A percentile compares a stretch with the other conserved stretches of the same genome.
Conservation (phyloP, 2,888 invertebrate genomes). For the Callosobruchus maculatus region DNA sequence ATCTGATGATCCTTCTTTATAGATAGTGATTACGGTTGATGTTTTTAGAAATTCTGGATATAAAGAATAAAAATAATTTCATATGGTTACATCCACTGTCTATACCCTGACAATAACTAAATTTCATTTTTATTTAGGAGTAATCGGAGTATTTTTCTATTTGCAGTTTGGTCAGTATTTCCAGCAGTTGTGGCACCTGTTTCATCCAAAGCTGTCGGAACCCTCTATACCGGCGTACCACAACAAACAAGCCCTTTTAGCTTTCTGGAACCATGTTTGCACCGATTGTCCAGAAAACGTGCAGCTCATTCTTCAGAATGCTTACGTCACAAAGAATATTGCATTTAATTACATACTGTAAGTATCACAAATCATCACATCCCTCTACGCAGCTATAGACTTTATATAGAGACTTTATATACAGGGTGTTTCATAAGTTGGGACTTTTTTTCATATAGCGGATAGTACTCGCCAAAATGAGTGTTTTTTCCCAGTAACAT, state of each 20-base stretch:
- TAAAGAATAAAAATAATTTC: too few relatives aligned
- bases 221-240: constrained; percentile 93
- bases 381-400: constrained; percentile 2
- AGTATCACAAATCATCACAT: constrained; percentile 45
- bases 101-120: too few relatives aligned
- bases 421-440: too few relatives aligned
- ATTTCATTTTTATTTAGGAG: too few relatives aligned
- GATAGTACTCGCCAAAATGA: too few relatives aligned
- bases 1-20: too few relatives aligned
- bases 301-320: constrained; percentile 80
- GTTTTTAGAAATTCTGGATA: too few relatives aligned
- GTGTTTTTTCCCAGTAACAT: too few relatives aligned
- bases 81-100: too few relatives aligned
- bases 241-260: constrained; percentile 88
- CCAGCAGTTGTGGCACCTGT: constrained; percentile 88
- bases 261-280: constrained; percentile 92
- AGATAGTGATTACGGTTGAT: too few relatives aligned
- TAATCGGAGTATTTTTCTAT: constrained; percentile 1
- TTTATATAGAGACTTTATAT: too few relatives aligned
- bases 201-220: constrained; percentile 91
- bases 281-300: constrained; percentile 92
- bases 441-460: too few relatives aligned
- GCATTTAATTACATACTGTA: constrained; percentile 95
- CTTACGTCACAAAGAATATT: constrained; percentile 87
- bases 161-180: constrained; percentile 88